These are phyloP conservation scores for Ichneumoninae sp. DNA, from an alignment of 2,888 invertebrate genomes.

Conservation along the genomic window DNA sequence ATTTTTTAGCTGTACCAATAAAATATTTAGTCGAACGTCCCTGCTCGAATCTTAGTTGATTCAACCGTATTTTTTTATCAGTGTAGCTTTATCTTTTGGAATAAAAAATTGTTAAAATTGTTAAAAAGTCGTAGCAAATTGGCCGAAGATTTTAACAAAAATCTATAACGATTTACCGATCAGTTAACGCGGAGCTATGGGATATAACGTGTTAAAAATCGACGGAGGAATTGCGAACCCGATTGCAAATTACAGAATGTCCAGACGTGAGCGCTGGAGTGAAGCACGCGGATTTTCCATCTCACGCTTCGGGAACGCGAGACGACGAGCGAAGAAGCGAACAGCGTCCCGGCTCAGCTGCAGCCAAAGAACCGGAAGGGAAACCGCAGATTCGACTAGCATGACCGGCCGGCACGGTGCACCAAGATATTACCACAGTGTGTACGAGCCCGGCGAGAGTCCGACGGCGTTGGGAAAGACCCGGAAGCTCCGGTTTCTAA, in stretches of 20 bases:
- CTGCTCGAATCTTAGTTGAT: no score
- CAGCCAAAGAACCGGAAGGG: constrained; percentile 61
- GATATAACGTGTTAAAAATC: neutral
- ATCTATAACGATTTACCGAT: neutral
- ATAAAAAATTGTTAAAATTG: no score
- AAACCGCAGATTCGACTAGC: constrained; percentile 68
- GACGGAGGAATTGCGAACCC: neutral
- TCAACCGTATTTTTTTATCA: no score
- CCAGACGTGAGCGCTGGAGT: constrained; percentile 32
- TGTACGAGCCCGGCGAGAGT: constrained; percentile 11
- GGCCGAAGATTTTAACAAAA: neutral
- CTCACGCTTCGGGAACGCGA: constrained; percentile 56
- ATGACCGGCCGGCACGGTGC: constrained; percentile 49
- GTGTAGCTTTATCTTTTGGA: no score
- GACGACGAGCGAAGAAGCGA: constrained; percentile 22
- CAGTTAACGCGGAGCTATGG: neutral
- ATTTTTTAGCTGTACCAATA: no score
- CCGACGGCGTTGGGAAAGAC: constrained; percentile 24
- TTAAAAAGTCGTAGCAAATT: no score
- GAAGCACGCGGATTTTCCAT: constrained; percentile 32
- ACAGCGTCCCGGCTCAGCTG: constrained; percentile 2
- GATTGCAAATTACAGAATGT: constrained; percentile 23
- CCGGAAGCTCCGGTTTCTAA: constrained; percentile 53
- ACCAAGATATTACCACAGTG: neutral
- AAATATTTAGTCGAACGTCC: no score